Conservation (phyloP, 1,140 invertebrate species). For the Leptoteleia sp. region DNA sequence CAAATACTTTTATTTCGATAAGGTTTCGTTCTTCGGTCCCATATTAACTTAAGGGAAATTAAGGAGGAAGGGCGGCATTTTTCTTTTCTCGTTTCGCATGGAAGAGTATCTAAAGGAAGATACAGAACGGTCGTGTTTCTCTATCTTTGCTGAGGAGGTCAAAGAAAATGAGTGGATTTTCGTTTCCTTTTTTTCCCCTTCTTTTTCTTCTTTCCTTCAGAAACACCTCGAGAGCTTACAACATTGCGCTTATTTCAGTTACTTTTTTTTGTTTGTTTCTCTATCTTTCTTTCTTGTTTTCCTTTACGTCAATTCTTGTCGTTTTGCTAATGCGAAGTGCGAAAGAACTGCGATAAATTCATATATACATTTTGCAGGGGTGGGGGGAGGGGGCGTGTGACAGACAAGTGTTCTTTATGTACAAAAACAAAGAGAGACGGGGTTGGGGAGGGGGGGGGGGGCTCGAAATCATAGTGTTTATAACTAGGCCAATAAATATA, state of each 20-base stretch:
- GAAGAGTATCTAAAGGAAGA: conserved; percentile 62
- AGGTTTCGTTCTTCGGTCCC: no score
- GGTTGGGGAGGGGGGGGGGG: no score
- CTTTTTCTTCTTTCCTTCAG: no score
- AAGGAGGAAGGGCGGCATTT: conserved; percentile 50
- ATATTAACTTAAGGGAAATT: conserved; percentile 33
- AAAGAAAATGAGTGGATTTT: conserved; percentile 30
- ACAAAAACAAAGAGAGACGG: conserved; percentile 43
- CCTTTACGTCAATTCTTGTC: conserved; percentile 1
- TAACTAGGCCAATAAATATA: conserved; percentile 42
- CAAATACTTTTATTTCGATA: no score
- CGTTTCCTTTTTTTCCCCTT: no score
- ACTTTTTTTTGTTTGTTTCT: conserved; percentile 8
- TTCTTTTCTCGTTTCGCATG: conserved; percentile 17
- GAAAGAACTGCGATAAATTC: conserved; percentile 43
- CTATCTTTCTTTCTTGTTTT: conserved; percentile 14
- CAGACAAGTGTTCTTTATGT: conserved; percentile 45
- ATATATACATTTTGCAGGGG: conserved; percentile 40
- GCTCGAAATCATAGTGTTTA: conserved; percentile 41
- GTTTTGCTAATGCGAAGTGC: conserved; percentile 30
- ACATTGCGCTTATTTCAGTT: conserved; percentile 13
- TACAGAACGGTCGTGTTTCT: conserved; percentile 46
- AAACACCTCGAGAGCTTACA: conserved; percentile 52
- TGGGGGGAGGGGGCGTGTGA: no score
- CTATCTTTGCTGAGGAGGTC: neutral